Conservation (phyloP, 2,797 vertebrate species). For the Megaceryle alcyon region DNA sequence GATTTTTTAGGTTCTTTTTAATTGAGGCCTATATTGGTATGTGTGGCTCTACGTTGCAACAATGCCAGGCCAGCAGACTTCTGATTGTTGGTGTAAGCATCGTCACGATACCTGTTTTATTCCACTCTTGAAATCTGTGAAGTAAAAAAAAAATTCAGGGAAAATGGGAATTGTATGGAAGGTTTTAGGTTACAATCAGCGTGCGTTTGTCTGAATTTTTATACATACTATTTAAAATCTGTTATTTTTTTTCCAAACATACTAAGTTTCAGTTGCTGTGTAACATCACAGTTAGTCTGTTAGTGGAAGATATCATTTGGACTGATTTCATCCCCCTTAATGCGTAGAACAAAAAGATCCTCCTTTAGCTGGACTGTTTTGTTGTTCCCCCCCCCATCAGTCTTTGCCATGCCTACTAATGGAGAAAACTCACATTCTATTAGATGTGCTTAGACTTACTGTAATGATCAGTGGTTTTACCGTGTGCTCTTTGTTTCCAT, state of each 20-base stretch:
- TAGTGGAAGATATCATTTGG: background rate
- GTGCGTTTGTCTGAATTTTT: background rate
- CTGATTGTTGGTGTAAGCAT: background rate
- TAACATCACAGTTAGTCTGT: background rate
- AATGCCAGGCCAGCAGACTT: background rate
- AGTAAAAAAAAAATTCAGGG: background rate
- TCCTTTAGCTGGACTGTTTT: background rate
- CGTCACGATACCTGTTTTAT: rapidly evolving
- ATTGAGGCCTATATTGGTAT: background rate
- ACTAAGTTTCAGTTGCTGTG: background rate
- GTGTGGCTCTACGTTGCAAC: rapidly evolving
- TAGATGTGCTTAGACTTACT: background rate
- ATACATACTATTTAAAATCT: rapidly evolving
- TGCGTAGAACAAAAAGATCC: background rate
- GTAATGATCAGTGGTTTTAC: background rate
- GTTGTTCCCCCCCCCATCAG: background rate
- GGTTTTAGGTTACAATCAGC: background rate
- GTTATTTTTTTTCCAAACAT: background rate
- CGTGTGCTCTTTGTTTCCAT: background rate
- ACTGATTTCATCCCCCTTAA: too few species aligned
- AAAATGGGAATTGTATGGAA: background rate
- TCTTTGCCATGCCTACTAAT: background rate
- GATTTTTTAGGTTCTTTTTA: background rate
- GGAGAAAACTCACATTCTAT: background rate
- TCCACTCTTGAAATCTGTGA: background rate